Percentiles rank a stretch among this genome's conserved stretches.
phyloP scores from a whole-genome alignment of 2,888 invertebrate species.

The Drosophila conformis region DNA sequence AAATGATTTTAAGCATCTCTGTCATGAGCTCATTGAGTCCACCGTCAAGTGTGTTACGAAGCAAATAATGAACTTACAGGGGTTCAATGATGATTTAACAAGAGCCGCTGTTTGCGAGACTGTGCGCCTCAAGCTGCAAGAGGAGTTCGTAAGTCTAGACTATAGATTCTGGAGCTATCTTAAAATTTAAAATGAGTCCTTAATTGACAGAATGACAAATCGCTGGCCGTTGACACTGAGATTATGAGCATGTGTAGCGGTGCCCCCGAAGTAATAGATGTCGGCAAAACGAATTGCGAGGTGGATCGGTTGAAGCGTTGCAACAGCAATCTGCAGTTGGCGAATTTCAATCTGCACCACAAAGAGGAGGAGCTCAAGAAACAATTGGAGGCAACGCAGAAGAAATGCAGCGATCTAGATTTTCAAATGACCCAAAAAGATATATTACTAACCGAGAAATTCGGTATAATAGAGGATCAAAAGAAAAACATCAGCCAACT shows the following conservation, averaged over 20 bases:
- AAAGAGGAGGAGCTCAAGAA: background rate
- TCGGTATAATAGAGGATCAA: background rate
- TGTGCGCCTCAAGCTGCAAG: background rate
- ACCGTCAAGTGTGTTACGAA: background rate
- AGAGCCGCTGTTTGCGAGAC: background rate
- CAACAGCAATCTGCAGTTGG: background rate
- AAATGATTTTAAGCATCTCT: background rate
- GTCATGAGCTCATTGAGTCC: background rate
- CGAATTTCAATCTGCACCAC: background rate
- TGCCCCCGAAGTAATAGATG: background rate
- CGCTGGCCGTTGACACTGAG: conserved; percentile 3
- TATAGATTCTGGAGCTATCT: background rate
- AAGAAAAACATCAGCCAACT: background rate
- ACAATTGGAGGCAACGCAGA: background rate
- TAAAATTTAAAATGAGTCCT: too few relatives aligned
- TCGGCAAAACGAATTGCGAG: background rate
- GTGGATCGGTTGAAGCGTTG: background rate
- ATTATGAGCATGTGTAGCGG: background rate
- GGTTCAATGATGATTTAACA: too few relatives aligned
- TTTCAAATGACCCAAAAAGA: background rate
- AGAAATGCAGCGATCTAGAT: background rate
- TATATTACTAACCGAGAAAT: background rate
- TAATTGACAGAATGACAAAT: background rate
- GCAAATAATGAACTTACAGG: background rate
- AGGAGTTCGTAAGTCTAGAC: background rate